Base-by-base conservation (phyloP, 2,113 vertebrate genomes). In the Oncorhynchus kisutch region DNA sequence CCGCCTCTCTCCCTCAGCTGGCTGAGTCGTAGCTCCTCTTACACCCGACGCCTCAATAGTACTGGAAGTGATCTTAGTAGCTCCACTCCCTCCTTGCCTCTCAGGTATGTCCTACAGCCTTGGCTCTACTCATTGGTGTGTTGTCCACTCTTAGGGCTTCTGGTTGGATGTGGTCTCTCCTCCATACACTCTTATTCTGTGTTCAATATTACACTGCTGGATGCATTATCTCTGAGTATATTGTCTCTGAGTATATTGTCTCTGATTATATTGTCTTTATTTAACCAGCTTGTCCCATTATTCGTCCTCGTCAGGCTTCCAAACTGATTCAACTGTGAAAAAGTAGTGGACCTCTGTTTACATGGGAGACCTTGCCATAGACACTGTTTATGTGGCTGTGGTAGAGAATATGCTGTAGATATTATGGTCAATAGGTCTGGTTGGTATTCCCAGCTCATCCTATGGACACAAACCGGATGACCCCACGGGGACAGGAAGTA, bases 1-100 rank as follows among this genome's bases (percentile, higher is more conserved):
- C 48, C 12, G 48, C 48, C 13, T 29, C 29, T 73, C 57, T 78
- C 84, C 75, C 80, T 82, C 87, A 94, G 93, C 73, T 93, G 91
- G 91, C 83, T 93, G 77, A 92, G 91, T 76, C 92, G 93, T 84
- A 94, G 93, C 90, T 94, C 92, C 71, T 94, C 94, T 78, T 94
- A 94, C 87, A 92, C 92, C 49, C 90, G 94, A 12, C 91, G 94
- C 76, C 87, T 90, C 79, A 88, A 90, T 86, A 92, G 89, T 90
- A 85, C 91, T 82, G 85, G 87, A 69, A 90, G 86, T 84, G 94
- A 94, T 67, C 73, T 92, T 77, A 90, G 89, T 80, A 88, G 88
- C 77, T 90, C 84, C 83, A 87, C 90, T 82, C 90, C 91, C 2
- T 88, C 84, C 85, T 91, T 94, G 90, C 89, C 91, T 82, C 92